These are phyloP conservation scores for Danio jaintianensis DNA, from an alignment of 2,797 vertebrate species.

Conservation along the genomic window DNA sequence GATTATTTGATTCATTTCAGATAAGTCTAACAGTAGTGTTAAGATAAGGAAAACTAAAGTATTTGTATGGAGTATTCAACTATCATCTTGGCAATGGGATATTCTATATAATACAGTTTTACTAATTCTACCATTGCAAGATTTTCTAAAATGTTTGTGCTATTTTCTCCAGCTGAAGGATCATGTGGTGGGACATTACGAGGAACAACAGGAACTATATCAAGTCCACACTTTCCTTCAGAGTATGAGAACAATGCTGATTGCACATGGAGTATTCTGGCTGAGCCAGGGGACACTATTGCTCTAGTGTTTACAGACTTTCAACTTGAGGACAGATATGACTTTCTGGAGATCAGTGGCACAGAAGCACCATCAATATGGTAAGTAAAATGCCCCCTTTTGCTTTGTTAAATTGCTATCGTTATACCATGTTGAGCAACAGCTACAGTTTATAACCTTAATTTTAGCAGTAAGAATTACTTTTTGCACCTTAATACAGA, in stretches of 20 bases:
- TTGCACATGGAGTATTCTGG: constrained; percentile 96
- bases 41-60: no score
- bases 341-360: constrained; percentile 98
- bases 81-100: no score
- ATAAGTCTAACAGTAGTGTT: no score
- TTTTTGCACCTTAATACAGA: neutral
- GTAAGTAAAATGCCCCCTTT: constrained; percentile 78
- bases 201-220: constrained; percentile 92
- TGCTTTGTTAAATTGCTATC: constrained; percentile 19
- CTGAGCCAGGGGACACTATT: constrained; percentile 97
- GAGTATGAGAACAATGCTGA: constrained; percentile 98
- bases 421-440: neutral
- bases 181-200: constrained; percentile 94
- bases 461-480: neutral
- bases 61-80: no score
- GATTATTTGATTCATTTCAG: no score
- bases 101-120: neutral
- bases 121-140: neutral
- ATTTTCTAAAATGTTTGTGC: constrained; percentile 6
- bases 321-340: constrained; percentile 96
- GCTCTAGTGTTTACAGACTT: constrained; percentile 96
- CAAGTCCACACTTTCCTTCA: constrained; percentile 92
- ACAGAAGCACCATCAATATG: constrained; percentile 97
- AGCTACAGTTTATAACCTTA: neutral
- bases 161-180: constrained; percentile 85